phyloP scores from a whole-genome alignment of 2,888 invertebrate species.

The Pardosa pseudoannulata region DNA sequence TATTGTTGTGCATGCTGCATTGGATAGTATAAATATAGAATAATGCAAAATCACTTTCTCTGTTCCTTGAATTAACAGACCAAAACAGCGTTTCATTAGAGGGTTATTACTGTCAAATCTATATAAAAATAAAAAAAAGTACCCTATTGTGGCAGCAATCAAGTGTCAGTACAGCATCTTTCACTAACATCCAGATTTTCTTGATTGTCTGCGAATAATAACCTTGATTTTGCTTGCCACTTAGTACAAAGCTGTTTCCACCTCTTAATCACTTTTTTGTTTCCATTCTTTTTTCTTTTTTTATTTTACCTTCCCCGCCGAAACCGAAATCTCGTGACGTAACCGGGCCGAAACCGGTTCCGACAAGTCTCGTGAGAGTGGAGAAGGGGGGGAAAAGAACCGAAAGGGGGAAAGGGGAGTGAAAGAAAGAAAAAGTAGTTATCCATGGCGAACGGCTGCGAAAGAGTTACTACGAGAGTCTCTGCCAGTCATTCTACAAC shows the following conservation, averaged over 20 bases:
- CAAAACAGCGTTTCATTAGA: not conserved
- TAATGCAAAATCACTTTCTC: no score
- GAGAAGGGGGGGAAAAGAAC: constrained; percentile 8
- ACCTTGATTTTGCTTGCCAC: constrained; percentile 44
- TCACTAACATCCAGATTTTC: not conserved
- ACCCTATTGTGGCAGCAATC: not conserved
- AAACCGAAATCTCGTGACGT: constrained; percentile 43
- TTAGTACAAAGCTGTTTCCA: constrained; percentile 23
- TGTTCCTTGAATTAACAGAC: no score
- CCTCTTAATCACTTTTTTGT: no score
- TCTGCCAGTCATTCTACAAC: constrained; percentile 23
- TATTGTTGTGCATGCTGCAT: no score
- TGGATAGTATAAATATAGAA: no score
- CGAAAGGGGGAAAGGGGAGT: constrained; percentile 22
- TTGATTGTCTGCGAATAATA: constrained; percentile 26
- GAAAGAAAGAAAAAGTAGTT: constrained; percentile 45
- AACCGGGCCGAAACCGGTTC: constrained; percentile 59
- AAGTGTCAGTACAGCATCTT: not conserved
- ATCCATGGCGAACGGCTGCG: constrained; percentile 58
- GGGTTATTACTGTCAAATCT: not conserved
- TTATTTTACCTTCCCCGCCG: constrained; percentile 14
- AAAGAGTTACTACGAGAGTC: constrained; percentile 59
- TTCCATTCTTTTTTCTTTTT: constrained; percentile 17
- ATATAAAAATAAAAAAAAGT: not conserved
- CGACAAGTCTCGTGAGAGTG: constrained; percentile 26